phyloP scores from a whole-genome alignment of 92 coral and sea anemone genomes.

The Umimayanthus chanpuru region DNA sequence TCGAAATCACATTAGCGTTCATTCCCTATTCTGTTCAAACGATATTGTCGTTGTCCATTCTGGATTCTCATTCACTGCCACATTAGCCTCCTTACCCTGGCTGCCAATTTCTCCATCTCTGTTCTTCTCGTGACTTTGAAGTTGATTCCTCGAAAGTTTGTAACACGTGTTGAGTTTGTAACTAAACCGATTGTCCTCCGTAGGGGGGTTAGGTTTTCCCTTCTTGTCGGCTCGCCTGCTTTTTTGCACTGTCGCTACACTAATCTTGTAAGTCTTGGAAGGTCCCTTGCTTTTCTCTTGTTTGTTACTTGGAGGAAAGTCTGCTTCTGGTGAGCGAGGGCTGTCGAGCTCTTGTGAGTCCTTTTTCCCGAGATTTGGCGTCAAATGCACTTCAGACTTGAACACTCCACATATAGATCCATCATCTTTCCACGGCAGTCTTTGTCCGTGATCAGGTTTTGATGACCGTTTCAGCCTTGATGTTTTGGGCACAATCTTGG shows the following conservation, averaged over 20 bases:
- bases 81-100: background rate
- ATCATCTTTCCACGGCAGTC: conserved; percentile 22
- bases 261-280: conserved; percentile 10
- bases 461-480: conserved; percentile 15
- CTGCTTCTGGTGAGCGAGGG: background rate
- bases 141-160: conserved; percentile 4
- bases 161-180: conserved; percentile 37
- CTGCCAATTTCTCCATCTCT: background rate
- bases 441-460: conserved; percentile 2
- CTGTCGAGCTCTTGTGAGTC: background rate
- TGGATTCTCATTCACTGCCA: background rate
- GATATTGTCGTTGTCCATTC: conserved; percentile 44
- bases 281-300: background rate
- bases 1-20: background rate
- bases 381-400: conserved; percentile 14
- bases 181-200: background rate
- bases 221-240: conserved; percentile 10
- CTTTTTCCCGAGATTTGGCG: background rate
- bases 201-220: background rate
- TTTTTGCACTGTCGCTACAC: conserved; percentile 31
- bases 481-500: background rate
- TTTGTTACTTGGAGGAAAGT: background rate
- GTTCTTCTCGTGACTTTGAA: background rate
- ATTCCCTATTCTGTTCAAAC: conserved; percentile 19
- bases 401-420: background rate